Evolutionary conservation across 2,797 vertebrate species (phyloP).

Genomic region (Pygocentrus nattereri): DNA sequence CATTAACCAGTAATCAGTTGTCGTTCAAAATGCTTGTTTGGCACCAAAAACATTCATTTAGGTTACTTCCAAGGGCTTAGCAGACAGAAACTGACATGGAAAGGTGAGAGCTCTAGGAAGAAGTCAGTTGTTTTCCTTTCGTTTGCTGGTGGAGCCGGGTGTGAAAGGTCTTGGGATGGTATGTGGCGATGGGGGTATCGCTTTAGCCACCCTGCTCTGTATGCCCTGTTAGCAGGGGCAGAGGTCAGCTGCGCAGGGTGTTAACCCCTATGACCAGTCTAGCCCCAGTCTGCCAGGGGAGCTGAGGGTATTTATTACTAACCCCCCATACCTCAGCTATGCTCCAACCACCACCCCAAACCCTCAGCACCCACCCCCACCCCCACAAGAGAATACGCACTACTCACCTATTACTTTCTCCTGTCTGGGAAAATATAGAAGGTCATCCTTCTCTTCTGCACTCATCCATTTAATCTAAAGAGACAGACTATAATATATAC

Average conservation of each 20-base stretch:
- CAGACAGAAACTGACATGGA: slow-evolving; percentile 48
- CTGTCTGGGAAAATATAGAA: slow-evolving; percentile 73
- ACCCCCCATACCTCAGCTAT: slow-evolving; percentile 33
- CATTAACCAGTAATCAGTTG: neutral
- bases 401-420: slow-evolving; percentile 64
- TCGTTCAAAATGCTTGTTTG: slow-evolving; percentile 2
- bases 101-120: slow-evolving; percentile 63
- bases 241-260: slow-evolving; percentile 83
- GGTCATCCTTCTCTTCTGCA: slow-evolving; percentile 55
- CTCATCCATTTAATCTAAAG: slow-evolving; percentile 56
- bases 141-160: slow-evolving; percentile 71
- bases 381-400: slow-evolving; percentile 28
- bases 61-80: slow-evolving; percentile 19
- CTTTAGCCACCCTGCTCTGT: slow-evolving; percentile 77
- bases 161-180: slow-evolving; percentile 85
- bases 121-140: slow-evolving; percentile 65
- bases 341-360: too few relatives aligned
- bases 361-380: slow-evolving; percentile 1
- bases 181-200: slow-evolving; percentile 81
- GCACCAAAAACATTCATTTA: neutral
- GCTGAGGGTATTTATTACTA: slow-evolving; percentile 82
- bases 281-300: slow-evolving; percentile 82
- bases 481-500: slow-evolving; percentile 8
- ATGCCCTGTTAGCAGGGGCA: slow-evolving; percentile 87
- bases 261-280: slow-evolving; percentile 84